Base-by-base conservation (phyloP, 1,140 invertebrate genomes). In the Ceratina australensis region DNA sequence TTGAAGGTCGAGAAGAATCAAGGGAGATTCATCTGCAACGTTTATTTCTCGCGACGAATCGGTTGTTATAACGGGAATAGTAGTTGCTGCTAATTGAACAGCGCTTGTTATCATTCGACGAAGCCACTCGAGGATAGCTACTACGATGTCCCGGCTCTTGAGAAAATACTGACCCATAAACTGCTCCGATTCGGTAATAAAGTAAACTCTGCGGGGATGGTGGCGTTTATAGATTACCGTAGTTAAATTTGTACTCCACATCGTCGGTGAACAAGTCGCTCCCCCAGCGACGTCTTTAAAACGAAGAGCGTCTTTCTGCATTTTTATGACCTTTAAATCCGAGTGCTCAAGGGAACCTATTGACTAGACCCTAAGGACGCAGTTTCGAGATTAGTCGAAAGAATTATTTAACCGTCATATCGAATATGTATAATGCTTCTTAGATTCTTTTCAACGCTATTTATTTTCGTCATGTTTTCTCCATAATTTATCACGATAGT, bases 121-220 rank as follows among this genome's bases (percentile, higher is more conserved):
- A 75, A 42, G 8, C 33, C 13, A 7, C 33, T 57, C 22, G 16
- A n/a, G 54, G 7, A 59, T 42, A 42, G 33, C 33, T 42, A 42
- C 5, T 42, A 10, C 33, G 33, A 42, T 5, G 33, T 42, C 33
- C 33, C 33, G 33, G 22, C 54, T 33, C 73, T 75, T 33, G 64
- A 50, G 64, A 59, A 59, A 68, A 68, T 57, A 75, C 54, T 20
- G 63, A 57, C 16, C 42, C 64, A 26, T 50, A 42, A 42, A 60
- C 22, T 50, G 15, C 50, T 49, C 49, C 28, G 54, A 59, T 68
- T 75, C 47, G 56, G 24, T 50, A 50, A 68, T 75, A 68, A 67
- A 49, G 33, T 15, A 12, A 75, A 15, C 64, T 26, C 15, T 2
- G 24, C 47, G 3, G n/a, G 12, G n/a, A 54, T 54, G 33, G n/a